These are phyloP conservation scores for Thaumetopoea pityocampa DNA, from an alignment of 1,140 invertebrate genomes.

Conservation along the genomic window DNA sequence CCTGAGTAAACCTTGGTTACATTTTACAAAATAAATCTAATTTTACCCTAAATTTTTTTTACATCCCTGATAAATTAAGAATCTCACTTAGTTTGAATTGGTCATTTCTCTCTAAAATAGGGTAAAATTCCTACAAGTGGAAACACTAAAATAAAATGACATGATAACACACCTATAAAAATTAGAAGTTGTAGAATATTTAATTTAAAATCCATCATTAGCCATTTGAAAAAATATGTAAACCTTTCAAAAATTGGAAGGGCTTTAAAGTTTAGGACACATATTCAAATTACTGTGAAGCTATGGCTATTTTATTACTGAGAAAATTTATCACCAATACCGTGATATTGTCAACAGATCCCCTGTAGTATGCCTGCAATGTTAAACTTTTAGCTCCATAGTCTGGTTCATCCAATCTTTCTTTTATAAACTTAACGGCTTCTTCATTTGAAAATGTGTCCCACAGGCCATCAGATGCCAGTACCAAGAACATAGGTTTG, in stretches of 20 bases:
- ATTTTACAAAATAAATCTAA: too few species aligned
- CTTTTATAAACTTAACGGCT: slow-evolving; percentile 90
- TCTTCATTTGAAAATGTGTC: slow-evolving; percentile 97
- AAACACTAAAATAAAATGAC: too few species aligned
- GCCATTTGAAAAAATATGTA: too few species aligned
- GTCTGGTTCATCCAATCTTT: slow-evolving; percentile 88
- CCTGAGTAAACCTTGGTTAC: too few species aligned
- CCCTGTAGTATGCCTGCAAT: slow-evolving; percentile 92
- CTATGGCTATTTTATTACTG: slow-evolving; percentile 68
- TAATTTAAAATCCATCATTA: too few species aligned
- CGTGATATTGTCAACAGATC: slow-evolving; percentile 97
- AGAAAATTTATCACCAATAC: slow-evolving; percentile 93
- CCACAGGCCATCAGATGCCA: slow-evolving; percentile 97
- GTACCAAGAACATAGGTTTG: slow-evolving; percentile 91
- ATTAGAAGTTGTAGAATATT: too few species aligned
- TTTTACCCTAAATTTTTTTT: too few species aligned
- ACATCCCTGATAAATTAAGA: too few species aligned
- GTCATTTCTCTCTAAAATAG: too few species aligned
- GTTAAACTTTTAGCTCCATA: slow-evolving; percentile 93
- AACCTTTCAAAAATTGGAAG: slow-evolving; percentile 19
- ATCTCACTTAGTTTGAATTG: too few species aligned
- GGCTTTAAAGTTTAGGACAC: slow-evolving; percentile 10
- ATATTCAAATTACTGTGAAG: slow-evolving; percentile 19
- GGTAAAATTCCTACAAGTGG: too few species aligned
- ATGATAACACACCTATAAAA: too few species aligned